These are phyloP conservation scores for Alligator mississippiensis DNA, from an alignment of 2,113 vertebrate species.

Conservation along the genomic window DNA sequence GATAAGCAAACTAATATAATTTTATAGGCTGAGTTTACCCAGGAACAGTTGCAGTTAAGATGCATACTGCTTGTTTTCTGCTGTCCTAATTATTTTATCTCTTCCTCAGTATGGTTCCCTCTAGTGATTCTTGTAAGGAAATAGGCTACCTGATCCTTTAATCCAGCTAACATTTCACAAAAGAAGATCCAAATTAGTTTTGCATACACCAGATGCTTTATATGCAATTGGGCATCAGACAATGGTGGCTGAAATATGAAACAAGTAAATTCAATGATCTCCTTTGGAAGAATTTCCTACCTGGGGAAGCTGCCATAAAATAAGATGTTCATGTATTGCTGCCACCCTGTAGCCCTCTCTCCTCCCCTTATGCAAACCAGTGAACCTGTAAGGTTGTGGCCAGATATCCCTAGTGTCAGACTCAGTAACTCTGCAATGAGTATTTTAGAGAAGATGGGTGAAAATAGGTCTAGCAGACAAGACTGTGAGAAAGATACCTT, in stretches of 20 bases:
- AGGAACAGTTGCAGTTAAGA: constrained; percentile 62
- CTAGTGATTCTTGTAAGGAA: constrained; percentile 83
- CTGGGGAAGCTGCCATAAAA: constrained; percentile 36
- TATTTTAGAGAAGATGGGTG: constrained; percentile 49
- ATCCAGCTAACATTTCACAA: constrained; percentile 84
- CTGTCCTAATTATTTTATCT: constrained; percentile 80
- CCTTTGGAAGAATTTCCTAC: constrained; percentile 60
- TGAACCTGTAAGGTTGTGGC: constrained; percentile 31
- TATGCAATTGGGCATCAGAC: constrained; percentile 77
- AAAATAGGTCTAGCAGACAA: constrained; percentile 54
- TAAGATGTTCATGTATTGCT: constrained; percentile 38
- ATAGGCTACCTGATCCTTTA: constrained; percentile 84
- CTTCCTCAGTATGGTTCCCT: constrained; percentile 76
- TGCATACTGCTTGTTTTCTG: constrained; percentile 50
- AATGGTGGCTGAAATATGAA: constrained; percentile 73
- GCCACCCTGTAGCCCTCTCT: constrained; percentile 5
- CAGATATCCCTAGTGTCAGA: constrained; percentile 33
- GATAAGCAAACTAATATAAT: constrained; percentile 44
- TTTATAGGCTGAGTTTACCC: constrained; percentile 61
- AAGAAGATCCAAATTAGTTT: constrained; percentile 85
- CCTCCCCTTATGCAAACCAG: constrained; percentile 49
- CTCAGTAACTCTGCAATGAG: constrained; percentile 28
- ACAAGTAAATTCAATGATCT: constrained; percentile 63
- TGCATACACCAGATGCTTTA: constrained; percentile 84
- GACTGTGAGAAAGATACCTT: constrained; percentile 1